Conservation (phyloP, 2,113 vertebrate genomes). For the Erythrocebus patas region DNA sequence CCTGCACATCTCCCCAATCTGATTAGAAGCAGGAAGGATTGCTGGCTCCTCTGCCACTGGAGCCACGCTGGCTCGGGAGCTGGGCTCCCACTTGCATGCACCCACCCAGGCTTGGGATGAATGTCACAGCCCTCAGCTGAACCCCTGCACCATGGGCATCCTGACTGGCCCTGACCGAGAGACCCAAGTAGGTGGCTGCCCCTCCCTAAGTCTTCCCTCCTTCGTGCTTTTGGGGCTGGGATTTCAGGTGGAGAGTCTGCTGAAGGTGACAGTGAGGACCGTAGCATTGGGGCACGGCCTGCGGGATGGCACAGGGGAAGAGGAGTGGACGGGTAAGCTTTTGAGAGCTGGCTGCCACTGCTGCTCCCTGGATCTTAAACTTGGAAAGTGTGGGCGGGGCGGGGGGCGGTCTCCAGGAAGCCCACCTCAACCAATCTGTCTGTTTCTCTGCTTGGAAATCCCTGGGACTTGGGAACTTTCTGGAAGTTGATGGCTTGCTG, state of each 20-base stretch:
- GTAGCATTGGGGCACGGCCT: neutral
- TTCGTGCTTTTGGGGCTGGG: neutral
- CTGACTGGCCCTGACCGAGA: conserved; percentile 18
- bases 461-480: neutral
- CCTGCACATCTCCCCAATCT: neutral
- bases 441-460: neutral
- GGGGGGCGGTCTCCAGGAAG: neutral
- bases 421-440: neutral
- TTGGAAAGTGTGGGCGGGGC: neutral
- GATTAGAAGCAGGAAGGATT: conserved; percentile 43
- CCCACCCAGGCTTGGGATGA: neutral
- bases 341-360: neutral
- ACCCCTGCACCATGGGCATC: neutral
- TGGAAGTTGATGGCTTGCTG: neutral
- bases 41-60: neutral
- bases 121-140: conserved; percentile 23
- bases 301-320: neutral
- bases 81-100: accelerated
- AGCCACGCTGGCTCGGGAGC: neutral
- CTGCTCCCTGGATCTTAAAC: neutral
- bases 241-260: neutral
- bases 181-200: conserved; percentile 75
- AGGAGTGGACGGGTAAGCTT: neutral
- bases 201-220: neutral
- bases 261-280: neutral